Evolutionary conservation across 2,888 invertebrate genomes (phyloP).

Genomic region (Siphlonurus alternatus): DNA sequence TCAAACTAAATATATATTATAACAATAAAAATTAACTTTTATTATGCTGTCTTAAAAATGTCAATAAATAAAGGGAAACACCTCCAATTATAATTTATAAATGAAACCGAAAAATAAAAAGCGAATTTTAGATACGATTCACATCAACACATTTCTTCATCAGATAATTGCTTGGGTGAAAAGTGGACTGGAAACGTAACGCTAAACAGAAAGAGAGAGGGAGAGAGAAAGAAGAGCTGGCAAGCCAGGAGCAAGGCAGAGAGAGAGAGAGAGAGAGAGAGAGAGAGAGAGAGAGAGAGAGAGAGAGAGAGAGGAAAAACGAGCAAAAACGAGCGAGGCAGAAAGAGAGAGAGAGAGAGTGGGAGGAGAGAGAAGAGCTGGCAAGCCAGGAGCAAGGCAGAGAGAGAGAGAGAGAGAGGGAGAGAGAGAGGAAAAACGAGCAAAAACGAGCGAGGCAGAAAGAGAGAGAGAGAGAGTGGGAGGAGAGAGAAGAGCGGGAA

Average conservation of each 20-base stretch:
- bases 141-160: too few species aligned
- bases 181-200: too few species aligned
- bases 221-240: background rate
- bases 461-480: background rate
- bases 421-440: background rate
- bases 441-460: background rate
- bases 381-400: background rate
- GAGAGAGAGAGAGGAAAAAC: background rate
- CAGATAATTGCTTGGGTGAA: too few species aligned
- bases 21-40: too few species aligned
- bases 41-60: too few species aligned
- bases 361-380: background rate
- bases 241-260: background rate
- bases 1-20: too few species aligned
- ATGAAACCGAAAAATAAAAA: too few species aligned
- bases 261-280: background rate
- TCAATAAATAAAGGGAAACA: too few species aligned
- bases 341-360: background rate
- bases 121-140: too few species aligned
- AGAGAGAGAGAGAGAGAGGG: background rate
- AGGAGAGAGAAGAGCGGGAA: background rate
- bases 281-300: background rate
- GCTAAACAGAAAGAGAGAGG: background rate
- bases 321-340: background rate
- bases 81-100: too few species aligned